Evolutionary conservation across 2,888 invertebrate genomes (phyloP), one percentile per base, ranked within the genome.

Genomic region (Netelia inedita): DNA sequence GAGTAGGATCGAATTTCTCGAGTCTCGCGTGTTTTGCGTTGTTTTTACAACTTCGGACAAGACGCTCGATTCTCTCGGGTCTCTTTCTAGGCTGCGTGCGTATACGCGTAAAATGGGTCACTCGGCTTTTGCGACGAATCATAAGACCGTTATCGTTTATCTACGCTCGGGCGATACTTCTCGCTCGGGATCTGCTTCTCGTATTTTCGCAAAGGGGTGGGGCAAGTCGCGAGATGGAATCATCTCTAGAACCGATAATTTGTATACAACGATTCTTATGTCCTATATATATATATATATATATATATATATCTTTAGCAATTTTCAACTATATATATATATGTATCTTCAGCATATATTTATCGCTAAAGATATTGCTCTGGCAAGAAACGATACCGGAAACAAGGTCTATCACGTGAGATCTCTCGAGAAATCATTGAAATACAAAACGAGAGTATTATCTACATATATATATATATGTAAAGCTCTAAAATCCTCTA

Each of bases 361-460:
- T 23, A 35, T 63, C 63, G n/a, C 14, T 28, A 35, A 1, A 9
- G n/a, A 35, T 63, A n/a, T 35, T 63, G 9, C 63, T 35, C 35
- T 63, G 11, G 35, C 35, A 35, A 63, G 35, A 63, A 63, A 63
- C 16, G 28, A 63, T 63, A 63, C 63, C 63, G 63, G 63, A 63
- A 63, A 63, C 35, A n/a, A 63, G 23, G 35, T 35, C 23, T 14
- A n/a, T n/a, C n/a, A 35, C 16, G 63, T 41, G 63, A 63, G 63
- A 35, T 28, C 59, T 59, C 19, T 59, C 19, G 10, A 35, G 35
- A 35, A 63, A 63, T 63, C 28, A 41, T 63, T 28, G 63, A 35
- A 35, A 63, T 6, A 63, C n/a, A 63, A 28, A 63, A 35, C 28
- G 28, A 61, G 10, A 55, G 14, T 19, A 11, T 10, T 19, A 21